Evolutionary conservation across 2,888 invertebrate species (phyloP).

Genomic region (Megastigmus dorsalis): DNA sequence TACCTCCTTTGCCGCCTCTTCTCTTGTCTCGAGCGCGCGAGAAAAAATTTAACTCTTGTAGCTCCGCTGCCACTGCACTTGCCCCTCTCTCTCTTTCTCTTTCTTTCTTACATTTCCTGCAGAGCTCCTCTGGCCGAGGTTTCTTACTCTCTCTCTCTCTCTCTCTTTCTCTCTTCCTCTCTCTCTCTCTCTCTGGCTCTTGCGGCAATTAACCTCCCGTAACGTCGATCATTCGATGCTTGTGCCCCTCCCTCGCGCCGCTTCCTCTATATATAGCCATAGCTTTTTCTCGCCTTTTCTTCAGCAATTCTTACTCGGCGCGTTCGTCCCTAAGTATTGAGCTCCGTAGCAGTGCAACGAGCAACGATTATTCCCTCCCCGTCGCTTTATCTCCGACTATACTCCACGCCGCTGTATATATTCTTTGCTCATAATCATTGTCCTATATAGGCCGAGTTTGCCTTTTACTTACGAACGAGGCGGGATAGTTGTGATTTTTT

Average conservation of each 20-base stretch:
- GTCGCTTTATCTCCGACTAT: background rate
- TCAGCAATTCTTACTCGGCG: background rate
- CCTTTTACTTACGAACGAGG: no score
- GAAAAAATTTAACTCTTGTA: conserved; percentile 45
- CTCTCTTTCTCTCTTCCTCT: background rate
- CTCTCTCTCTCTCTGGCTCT: background rate
- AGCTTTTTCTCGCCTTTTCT: background rate
- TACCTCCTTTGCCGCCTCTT: conserved; percentile 5
- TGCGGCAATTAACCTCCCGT: background rate
- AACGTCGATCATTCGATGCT: conserved; percentile 5
- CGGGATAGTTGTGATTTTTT: no score
- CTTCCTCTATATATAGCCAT: no score
- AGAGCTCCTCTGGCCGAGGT: no score
- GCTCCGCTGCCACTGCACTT: background rate
- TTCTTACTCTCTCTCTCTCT: background rate
- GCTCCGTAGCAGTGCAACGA: background rate
- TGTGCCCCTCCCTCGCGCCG: background rate
- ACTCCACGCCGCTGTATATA: no score
- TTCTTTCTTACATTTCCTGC: conserved; percentile 21
- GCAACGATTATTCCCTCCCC: background rate
- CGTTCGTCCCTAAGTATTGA: background rate
- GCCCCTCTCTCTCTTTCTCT: conserved; percentile 28
- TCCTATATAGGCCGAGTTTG: no score
- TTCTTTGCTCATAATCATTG: no score
- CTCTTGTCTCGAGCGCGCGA: conserved; percentile 42